These are phyloP conservation scores for Pachypeltis micranthus DNA, from an alignment of 1,140 invertebrate genomes.

Conservation along the genomic window DNA sequence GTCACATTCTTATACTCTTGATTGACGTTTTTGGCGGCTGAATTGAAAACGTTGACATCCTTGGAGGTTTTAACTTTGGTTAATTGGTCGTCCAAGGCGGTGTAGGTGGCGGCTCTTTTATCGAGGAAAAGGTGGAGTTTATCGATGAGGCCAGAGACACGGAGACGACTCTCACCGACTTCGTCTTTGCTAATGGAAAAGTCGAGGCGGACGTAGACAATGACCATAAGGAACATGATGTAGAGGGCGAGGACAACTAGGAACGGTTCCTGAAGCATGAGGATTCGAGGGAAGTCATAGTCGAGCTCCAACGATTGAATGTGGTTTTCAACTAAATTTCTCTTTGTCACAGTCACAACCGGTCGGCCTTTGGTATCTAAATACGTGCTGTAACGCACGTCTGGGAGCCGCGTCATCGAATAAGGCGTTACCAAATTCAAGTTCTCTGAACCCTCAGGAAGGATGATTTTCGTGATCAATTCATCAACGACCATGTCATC, in stretches of 20 bases:
- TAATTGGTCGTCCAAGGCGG: constrained; percentile 50
- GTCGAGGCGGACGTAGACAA: constrained; percentile 89
- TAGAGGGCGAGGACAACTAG: constrained; percentile 80
- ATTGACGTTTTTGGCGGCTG: constrained; percentile 47
- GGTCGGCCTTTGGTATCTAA: constrained; percentile 87
- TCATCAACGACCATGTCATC: constrained; percentile 95
- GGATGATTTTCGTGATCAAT: constrained; percentile 76
- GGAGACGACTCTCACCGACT: constrained; percentile 42
- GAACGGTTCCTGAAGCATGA: constrained; percentile 86
- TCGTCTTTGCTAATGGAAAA: constrained; percentile 68
- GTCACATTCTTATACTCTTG: constrained; percentile 51
- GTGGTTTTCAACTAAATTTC: constrained; percentile 89
- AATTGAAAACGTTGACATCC: constrained; percentile 41
- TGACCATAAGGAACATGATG: constrained; percentile 79
- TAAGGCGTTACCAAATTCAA: constrained; percentile 77
- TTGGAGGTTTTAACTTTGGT: constrained; percentile 51
- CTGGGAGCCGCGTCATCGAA: constrained; percentile 54
- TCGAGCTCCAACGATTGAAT: constrained; percentile 68
- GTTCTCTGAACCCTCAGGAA: constrained; percentile 83
- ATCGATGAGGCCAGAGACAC: constrained; percentile 41
- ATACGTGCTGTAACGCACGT: constrained; percentile 82
- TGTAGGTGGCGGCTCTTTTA: constrained; percentile 47
- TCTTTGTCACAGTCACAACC: constrained; percentile 74
- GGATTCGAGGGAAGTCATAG: constrained; percentile 74
- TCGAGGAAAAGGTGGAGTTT: constrained; percentile 49